Base-by-base conservation (phyloP, 2,888 invertebrate species). In the Phlogophora meticulosa region DNA sequence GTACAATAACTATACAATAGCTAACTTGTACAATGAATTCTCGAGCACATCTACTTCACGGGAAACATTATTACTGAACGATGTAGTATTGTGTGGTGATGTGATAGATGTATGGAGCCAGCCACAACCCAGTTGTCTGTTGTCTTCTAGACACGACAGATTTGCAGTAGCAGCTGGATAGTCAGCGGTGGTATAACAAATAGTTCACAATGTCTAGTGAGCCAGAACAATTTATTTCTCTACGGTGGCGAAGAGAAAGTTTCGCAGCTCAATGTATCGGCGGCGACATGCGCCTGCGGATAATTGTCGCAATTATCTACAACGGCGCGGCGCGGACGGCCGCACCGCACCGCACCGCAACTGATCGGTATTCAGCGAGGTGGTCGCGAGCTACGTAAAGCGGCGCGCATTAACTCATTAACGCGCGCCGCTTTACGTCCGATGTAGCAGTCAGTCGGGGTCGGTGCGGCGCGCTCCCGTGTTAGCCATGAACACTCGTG, bases 221-320 rank as follows among this genome's bases (percentile, higher is more conserved):
- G 28, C 28, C 2, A 28, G 2, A 28, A 28, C 28, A 28, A 28
- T 28, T 28, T 28, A 28, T 28, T 11, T 32, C 17, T 11, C 7
- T 17, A 48, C 24, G 15, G 3, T 9, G n/a, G 17, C 4, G 22
- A 24, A 56, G 42, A 9, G 13, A 52, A 40, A 65, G 55, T 70
- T 28, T 55, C 22, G 5, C n/a, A 58, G 24, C 36, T 46, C 51
- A 34, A 11, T 46, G 63, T 36, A 11, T 42, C 20, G n/a, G 58
- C 10, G 52, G 22, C 28, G 51, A n/a, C 24, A 32, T 9, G 40
- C 38, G 55, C 20, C 20, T 48, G 42, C 59, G 20, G 67, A 58
- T 72, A 78, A 69, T 75, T 67, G 72, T 62, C 17, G 59, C 66
- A 75, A 75, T 75, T 72, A 65, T 2, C 4, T 58, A 49, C 5